Base-by-base conservation (phyloP, 2,113 vertebrate species). In the Menidia beryllina region DNA sequence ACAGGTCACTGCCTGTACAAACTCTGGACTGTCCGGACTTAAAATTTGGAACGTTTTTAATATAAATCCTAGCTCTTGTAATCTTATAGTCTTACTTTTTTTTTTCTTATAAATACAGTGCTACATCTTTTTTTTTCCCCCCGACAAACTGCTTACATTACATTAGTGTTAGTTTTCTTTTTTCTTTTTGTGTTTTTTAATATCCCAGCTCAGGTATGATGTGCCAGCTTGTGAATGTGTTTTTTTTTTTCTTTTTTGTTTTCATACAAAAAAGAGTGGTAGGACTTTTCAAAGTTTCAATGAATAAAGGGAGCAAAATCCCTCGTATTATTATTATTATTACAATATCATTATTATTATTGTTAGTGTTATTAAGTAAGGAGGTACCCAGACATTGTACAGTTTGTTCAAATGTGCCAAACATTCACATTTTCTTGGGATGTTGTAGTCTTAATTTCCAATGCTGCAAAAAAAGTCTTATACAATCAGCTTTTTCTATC, bases 121-220 rank as follows among this genome's bases (percentile, higher is more conserved):
- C 86, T 69, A 72, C 60, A 85, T 58, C 19, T 23, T 74, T 63
- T 79, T 74, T 69, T 60, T 67, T 60, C 59, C n/a, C n/a, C 63
- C 68, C 69, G 75, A 88, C 82, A 91, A 94, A 94, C 95, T 96
- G 94, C 95, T 96, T 95, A 94, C 93, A 94, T 96, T 96, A 93
- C 95, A 92, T 97, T 95, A 95, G 94, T 96, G 94, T 96, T 96
- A 72, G 94, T 93, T 95, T 95, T 86, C 94, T 72, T 95, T 95
- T 85, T 62, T 95, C 94, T 86, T 94, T 60, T 70, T 72, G 26
- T 38, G 12, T 60, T 73, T 72, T 36, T 45, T 10, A 75, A 95
- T 89, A 96, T 95, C 97, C 95, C 97, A 95, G 97, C 97, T 99
- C 97, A 99, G 97, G 97, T 99, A 98, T 96, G 96, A 96, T 95